phyloP scores from a whole-genome alignment of 2,113 vertebrate species.

The Sitta europaea region DNA sequence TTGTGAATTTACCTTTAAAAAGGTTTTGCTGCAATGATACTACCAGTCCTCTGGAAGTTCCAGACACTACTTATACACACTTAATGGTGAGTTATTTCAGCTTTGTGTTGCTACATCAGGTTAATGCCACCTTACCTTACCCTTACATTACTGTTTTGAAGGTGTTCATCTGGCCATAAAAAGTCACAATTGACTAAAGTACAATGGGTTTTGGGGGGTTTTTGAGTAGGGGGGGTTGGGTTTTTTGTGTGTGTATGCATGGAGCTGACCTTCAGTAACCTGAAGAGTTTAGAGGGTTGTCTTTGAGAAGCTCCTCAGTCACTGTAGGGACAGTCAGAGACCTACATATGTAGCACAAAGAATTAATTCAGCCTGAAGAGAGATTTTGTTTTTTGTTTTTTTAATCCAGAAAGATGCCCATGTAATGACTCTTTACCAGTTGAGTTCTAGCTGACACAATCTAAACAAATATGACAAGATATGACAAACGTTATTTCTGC shows the following conservation, averaged over 20 bases:
- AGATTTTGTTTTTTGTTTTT: not conserved
- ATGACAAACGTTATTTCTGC: not conserved
- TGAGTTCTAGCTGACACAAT: not conserved
- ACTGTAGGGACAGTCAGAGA: not conserved
- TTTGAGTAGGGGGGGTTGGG: not conserved
- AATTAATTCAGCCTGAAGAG: not conserved
- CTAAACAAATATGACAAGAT: not conserved
- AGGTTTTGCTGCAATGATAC: not conserved
- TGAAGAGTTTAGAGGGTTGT: not conserved
- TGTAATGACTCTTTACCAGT: not conserved
- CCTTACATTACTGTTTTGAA: not conserved
- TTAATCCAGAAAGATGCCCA: not conserved
- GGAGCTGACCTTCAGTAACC: not conserved
- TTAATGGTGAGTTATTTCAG: not conserved
- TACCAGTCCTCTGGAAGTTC: not conserved
- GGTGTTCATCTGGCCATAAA: not conserved
- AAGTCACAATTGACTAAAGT: not conserved
- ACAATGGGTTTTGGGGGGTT: too few relatives aligned
- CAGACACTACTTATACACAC: not conserved
- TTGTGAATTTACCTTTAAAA: not conserved
- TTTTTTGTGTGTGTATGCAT: not conserved
- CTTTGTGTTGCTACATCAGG: not conserved
- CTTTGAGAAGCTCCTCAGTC: not conserved
- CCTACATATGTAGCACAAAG: not conserved
- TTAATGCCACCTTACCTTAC: not conserved